Evolutionary conservation across 2,113 vertebrate genomes (phyloP).

Genomic region (Hippocampus mohnikei): DNA sequence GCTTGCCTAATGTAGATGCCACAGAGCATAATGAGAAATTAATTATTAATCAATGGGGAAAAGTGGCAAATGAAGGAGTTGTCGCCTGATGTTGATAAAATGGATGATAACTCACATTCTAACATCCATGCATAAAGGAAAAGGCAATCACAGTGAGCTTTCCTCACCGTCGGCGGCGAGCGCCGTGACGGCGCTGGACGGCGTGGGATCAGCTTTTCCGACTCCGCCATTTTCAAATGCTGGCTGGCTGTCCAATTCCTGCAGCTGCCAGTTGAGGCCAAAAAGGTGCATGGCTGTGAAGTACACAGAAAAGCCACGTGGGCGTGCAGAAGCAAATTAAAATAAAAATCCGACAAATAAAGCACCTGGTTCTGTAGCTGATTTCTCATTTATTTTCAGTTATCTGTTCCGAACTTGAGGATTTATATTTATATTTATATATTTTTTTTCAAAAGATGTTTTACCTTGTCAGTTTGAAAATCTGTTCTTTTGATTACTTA

Average conservation of each 20-base stretch:
- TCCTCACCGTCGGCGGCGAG: conserved; percentile 84
- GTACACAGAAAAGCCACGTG: conserved; percentile 51
- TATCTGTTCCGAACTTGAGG: no score
- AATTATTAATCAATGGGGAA: background rate
- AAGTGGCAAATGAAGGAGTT: background rate
- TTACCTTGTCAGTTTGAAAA: background rate
- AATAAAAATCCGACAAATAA: conserved; percentile 39
- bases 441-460: background rate
- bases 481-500: background rate
- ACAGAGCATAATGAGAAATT: background rate
- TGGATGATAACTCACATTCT: background rate
- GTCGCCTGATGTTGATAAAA: background rate
- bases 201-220: conserved; percentile 83
- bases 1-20: background rate
- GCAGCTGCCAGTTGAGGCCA: conserved; percentile 96
- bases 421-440: no score
- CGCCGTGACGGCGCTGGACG: conserved; percentile 82
- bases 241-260: conserved; percentile 87
- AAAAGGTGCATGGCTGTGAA: conserved; percentile 93
- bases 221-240: conserved; percentile 90
- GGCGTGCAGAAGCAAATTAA: conserved; percentile 41
- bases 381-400: background rate
- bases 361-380: conserved; percentile 21
- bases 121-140: background rate
- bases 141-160: background rate